Conservation (phyloP, 2,888 invertebrate species). For the Cerastoderma edule region DNA sequence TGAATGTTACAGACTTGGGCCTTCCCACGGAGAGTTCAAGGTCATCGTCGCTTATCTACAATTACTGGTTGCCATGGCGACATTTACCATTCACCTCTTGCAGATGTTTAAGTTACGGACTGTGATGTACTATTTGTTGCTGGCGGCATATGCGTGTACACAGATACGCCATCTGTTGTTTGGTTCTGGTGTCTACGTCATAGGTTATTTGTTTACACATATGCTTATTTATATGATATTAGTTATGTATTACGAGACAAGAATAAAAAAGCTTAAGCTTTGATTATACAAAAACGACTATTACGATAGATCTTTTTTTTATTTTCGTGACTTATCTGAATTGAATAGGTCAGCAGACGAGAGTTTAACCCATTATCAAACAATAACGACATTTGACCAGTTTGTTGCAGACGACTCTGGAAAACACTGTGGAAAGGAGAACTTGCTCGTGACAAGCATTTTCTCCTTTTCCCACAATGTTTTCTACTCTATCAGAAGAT, state of each 20-base stretch:
- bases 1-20: slow-evolving; percentile 14
- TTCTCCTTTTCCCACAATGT: no score
- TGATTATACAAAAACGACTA: no score
- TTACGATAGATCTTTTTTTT: no score
- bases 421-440: no score
- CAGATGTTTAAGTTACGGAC: not conserved
- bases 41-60: slow-evolving; percentile 2
- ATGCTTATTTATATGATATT: slow-evolving; percentile 16
- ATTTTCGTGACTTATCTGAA: no score
- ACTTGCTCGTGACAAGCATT: no score
- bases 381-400: no score
- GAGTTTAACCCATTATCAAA: no score
- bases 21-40: slow-evolving; percentile 5
- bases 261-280: slow-evolving; percentile 1
- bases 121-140: slow-evolving; percentile 12
- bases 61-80: slow-evolving; percentile 8
- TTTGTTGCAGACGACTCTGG: no score
- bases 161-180: slow-evolving; percentile 7
- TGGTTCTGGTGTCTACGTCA: slow-evolving; percentile 5
- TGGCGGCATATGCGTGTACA: slow-evolving; percentile 1
- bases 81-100: slow-evolving; percentile 2
- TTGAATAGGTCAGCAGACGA: no score
- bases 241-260: slow-evolving; percentile 18
- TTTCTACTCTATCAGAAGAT: no score
- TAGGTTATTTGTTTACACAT: slow-evolving; percentile 15